Evolutionary conservation across 2,113 vertebrate genomes (phyloP), one percentile per base, ranked within the genome.

Genomic region (Solea solea): DNA sequence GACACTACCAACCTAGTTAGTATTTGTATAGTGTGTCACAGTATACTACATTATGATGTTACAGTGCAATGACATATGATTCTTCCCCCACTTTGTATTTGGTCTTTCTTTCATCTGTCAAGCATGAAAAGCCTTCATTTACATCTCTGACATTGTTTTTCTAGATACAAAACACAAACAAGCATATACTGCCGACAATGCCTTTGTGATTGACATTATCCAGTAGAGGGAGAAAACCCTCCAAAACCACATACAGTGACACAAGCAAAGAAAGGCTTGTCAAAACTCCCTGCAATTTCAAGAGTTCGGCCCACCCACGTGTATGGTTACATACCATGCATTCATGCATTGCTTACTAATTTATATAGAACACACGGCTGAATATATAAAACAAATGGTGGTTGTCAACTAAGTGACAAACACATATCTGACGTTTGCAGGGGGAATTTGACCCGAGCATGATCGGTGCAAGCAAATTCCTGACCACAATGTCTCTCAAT

Each of bases 281-380:
- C 54, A 14, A 55, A 49, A 50, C 34, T 64, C 46, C 54, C 71
- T 60, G 9, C 52, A 53, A 55, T 8, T 60, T n/a, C 4, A 15
- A 39, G 16, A 25, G 14, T 59, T 53, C 51, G 40, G 60, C 46
- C 60, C 76, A 56, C 55, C n/a, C 62, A 68, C 69, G 72, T 66
- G 54, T 45, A 68, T 53, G 27, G 13, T 53, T 53, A 62, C 64
- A 86, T 88, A 59, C 86, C 87, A 74, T 11, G 59, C 69, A 76
- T 83, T 71, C 74, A 77, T 69, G 63, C 68, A 83, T 75, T 74
- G 51, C 68, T 81, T 60, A 49, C 61, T 76, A 77, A 91, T 71
- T 76, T 61, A 66, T 64, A 84, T 81, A 83, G 44, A 54, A 52
- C 58, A 46, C 79, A 71, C 34, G 50, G 78, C 69, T 78, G 63